Base-by-base conservation (phyloP, 1,140 invertebrate genomes). In the Saccostrea glomerata region DNA sequence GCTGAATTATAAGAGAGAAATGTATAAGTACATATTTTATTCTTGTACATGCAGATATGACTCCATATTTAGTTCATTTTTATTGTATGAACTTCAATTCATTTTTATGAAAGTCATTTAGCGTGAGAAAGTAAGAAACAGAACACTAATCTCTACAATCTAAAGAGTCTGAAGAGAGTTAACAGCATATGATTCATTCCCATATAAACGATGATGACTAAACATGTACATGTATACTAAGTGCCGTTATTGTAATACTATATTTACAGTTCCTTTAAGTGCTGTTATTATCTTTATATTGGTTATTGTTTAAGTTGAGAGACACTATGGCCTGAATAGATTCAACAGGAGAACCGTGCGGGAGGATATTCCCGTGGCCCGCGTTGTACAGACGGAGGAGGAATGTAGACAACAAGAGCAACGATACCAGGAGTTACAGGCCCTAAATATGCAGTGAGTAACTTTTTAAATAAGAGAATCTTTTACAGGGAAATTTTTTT, bases 261-360 rank as follows among this genome's bases (percentile, higher is more conserved):
- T 63, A 2, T 63, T 20, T 15, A 47, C 47, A 7, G 47, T 47
- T 47, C 47, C 47, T 63, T 3, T 63, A 20, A 63, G 58, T 63
- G n/a, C 58, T 63, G 17, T 63, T 2, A 63, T 20, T 63, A 20
- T 36, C 30, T 36, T 13, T 63, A 20, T 20, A 63, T n/a, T 20
- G 58, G 58, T 77, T 23, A 54, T 87, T 23, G 17, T 91, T 89
- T 12, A 93, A 98, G 97, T 97, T 94, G 96, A 96, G 93, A 97
- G 96, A 94, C 98, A 97, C 95, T 97, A 98, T 92, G 97, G 97
- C 85, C 97, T 97, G 84, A 99, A 99, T 95, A 97, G 97, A 91
- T 96, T 96, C 87, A 96, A 98, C 63, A 98, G 98, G 95, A 97
- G 97, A 15, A 96, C 97, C 86, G 97, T 98, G 0, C 96, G 98